Evolutionary conservation across 1,140 invertebrate species (phyloP).

Genomic region (Halictus rubicundus): DNA sequence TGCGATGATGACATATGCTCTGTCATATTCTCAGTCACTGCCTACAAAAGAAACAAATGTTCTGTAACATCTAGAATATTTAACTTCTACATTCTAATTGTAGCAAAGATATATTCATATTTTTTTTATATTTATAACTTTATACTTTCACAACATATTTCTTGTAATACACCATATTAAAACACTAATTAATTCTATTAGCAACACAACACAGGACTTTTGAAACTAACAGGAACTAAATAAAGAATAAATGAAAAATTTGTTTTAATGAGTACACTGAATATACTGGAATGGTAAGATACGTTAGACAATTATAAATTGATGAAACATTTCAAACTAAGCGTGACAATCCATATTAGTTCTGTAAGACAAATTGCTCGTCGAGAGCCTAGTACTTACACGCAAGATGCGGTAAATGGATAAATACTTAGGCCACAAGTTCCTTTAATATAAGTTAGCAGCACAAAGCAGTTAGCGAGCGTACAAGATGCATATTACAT

Average conservation of each 20-base stretch:
- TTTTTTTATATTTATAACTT: neutral
- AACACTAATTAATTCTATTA: slow-evolving; percentile 1
- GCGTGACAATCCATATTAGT: neutral
- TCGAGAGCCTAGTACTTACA: slow-evolving; percentile 61
- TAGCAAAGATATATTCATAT: neutral
- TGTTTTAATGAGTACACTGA: neutral
- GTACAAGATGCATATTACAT: slow-evolving; percentile 73
- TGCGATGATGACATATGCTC: slow-evolving; percentile 58
- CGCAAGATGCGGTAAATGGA: slow-evolving; percentile 63
- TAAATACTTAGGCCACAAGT: slow-evolving; percentile 56
- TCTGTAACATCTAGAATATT: neutral
- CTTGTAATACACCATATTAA: neutral
- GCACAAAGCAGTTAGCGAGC: slow-evolving; percentile 74
- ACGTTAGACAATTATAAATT: neutral
- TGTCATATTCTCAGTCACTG: slow-evolving; percentile 63
- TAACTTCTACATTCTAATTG: too few relatives aligned
- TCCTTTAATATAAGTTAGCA: slow-evolving; percentile 77
- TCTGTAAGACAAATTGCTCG: slow-evolving; percentile 11
- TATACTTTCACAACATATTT: slow-evolving; percentile 1
- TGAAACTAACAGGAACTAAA: slow-evolving; percentile 1
- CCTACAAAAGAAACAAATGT: slow-evolving; percentile 59
- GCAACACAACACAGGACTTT: neutral
- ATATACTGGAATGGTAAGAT: neutral
- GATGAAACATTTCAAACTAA: neutral
- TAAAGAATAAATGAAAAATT: neutral